phyloP scores from a whole-genome alignment of 1,140 invertebrate species.

The Varroa destructor region DNA sequence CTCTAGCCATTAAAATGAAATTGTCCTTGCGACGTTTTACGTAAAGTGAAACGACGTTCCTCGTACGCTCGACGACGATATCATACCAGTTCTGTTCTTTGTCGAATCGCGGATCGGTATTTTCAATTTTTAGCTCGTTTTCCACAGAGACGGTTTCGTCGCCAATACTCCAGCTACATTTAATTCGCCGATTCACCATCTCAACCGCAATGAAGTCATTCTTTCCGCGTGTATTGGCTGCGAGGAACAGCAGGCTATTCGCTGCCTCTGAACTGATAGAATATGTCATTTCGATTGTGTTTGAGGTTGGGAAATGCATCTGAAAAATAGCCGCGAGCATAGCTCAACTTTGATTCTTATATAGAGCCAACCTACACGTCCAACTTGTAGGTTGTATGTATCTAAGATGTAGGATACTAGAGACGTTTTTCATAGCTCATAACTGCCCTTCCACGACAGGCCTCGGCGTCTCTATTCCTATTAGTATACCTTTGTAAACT shows the following conservation, averaged over 20 bases:
- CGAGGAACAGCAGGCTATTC: conserved; percentile 53
- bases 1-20: conserved; percentile 25
- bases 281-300: conserved; percentile 53
- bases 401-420: too few species aligned
- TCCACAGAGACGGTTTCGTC: conserved; percentile 47
- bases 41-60: conserved; percentile 23
- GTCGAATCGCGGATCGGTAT: conserved; percentile 44
- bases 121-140: conserved; percentile 49
- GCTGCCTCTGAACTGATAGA: conserved; percentile 49
- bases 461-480: too few species aligned
- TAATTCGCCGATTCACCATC: conserved; percentile 57
- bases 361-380: too few species aligned
- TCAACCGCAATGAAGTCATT: conserved; percentile 64
- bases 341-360: too few species aligned
- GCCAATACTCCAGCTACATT: conserved; percentile 62
- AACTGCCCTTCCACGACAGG: too few species aligned
- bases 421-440: too few species aligned
- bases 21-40: conserved; percentile 26
- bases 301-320: conserved; percentile 38
- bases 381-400: too few species aligned
- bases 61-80: conserved; percentile 50
- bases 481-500: too few species aligned
- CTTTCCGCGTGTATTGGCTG: conserved; percentile 47
- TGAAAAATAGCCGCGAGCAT: neutral
- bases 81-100: conserved; percentile 58